Evolutionary conservation across 2,113 vertebrate genomes (phyloP).

Genomic region (Piaya cayana): DNA sequence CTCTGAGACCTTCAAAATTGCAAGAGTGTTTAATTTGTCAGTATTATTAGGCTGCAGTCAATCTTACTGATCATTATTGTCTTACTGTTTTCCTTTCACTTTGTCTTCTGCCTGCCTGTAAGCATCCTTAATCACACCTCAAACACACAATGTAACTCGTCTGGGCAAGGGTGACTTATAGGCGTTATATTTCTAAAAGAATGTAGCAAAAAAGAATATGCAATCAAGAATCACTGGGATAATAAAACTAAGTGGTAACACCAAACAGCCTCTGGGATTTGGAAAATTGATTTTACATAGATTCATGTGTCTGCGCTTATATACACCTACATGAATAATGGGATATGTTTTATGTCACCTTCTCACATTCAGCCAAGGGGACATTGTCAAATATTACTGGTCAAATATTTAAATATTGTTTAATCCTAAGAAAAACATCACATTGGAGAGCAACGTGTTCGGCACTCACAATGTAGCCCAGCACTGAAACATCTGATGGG

Average conservation of each 20-base stretch:
- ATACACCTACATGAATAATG: neutral
- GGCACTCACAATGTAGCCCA: neutral
- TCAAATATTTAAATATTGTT: conserved; percentile 30
- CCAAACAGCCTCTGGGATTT: neutral
- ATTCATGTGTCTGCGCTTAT: neutral
- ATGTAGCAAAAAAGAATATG: fast-evolving
- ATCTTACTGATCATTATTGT: neutral
- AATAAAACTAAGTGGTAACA: neutral
- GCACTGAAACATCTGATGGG: neutral
- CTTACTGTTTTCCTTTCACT: neutral
- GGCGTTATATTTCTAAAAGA: neutral
- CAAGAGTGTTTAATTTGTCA: neutral
- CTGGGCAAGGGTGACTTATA: neutral
- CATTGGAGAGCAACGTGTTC: neutral
- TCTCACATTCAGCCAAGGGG: neutral
- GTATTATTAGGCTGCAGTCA: neutral
- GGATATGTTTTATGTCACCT: neutral
- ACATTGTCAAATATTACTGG: neutral
- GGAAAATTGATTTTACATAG: neutral
- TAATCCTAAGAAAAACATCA: neutral
- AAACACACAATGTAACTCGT: neutral
- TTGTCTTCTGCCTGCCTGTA: neutral
- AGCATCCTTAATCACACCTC: neutral
- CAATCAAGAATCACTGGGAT: neutral
- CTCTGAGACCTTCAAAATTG: neutral